Percentiles rank a stretch among this genome's conserved stretches.
phyloP scores from a whole-genome alignment of 2,888 invertebrate species.

The Phrixothrix hirtus region DNA sequence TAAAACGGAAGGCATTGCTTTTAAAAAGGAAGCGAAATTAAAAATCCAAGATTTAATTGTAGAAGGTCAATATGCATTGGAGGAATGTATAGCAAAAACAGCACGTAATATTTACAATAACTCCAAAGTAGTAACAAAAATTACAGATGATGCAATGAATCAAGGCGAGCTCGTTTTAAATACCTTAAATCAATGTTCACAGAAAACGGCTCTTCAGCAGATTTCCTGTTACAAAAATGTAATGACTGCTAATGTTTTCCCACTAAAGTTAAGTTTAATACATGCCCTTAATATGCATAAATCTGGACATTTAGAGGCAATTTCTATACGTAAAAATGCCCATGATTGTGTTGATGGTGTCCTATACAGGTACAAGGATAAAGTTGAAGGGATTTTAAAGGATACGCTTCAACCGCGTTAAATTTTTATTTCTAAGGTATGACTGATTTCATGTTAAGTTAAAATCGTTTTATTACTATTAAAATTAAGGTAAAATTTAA shows the following conservation, averaged over 20 bases:
- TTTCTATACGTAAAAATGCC: slow-evolving; percentile 40
- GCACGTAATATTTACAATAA: slow-evolving; percentile 11
- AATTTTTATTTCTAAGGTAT: no score
- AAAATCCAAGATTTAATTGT: no score
- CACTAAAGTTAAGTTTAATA: slow-evolving; percentile 45
- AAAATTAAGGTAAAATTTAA: no score
- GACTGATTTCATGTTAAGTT: no score
- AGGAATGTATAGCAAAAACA: slow-evolving; percentile 2
- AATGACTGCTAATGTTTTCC: slow-evolving; percentile 41
- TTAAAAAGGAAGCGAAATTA: no score
- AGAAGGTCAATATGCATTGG: slow-evolving; percentile 7
- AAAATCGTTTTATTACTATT: no score
- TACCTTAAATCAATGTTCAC: slow-evolving; percentile 40
- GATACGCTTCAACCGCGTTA: no score
- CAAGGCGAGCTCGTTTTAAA: slow-evolving; percentile 41
- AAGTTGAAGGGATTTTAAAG: slow-evolving; percentile 11
- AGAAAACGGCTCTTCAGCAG: slow-evolving; percentile 40
- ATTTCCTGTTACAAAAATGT: slow-evolving; percentile 47
- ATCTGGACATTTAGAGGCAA: slow-evolving; percentile 39
- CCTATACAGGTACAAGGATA: slow-evolving; percentile 28
- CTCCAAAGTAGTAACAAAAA: slow-evolving; percentile 23
- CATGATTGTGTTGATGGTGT: slow-evolving; percentile 44
- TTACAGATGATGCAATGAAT: slow-evolving; percentile 35
- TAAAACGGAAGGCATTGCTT: no score
- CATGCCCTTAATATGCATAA: slow-evolving; percentile 44